Percentiles rank a stretch among this genome's conserved stretches.
Conservation (phyloP, 2,113 vertebrate species). For the Machaerirhynchus nigripectus region DNA sequence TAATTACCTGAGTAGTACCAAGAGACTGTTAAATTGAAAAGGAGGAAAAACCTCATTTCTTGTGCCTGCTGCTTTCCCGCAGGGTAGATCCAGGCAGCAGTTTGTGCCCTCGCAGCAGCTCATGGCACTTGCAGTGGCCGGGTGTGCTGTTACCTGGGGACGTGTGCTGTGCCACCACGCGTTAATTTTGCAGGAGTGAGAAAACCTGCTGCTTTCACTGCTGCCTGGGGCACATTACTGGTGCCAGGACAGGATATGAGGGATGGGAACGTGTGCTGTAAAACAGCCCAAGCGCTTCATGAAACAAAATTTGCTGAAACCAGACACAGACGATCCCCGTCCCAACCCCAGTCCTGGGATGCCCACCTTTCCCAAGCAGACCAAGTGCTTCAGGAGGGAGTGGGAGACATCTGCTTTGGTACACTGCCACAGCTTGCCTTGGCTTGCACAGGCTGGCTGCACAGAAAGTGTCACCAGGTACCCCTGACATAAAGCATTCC, state of each 20-base stretch:
- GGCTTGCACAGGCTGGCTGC: neutral
- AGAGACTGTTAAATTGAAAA: neutral
- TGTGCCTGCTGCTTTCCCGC: neutral
- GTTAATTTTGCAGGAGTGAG: neutral
- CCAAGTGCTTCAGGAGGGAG: neutral
- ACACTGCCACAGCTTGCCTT: neutral
- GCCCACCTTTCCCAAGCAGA: neutral
- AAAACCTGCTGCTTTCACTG: neutral
- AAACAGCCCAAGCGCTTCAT: neutral
- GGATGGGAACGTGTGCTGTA: neutral
- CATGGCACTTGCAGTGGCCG: accelerated
- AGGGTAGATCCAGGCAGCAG: neutral
- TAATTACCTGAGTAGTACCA: conserved; percentile 15
- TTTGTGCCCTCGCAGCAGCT: neutral
- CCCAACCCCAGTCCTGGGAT: neutral
- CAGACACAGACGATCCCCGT: accelerated
- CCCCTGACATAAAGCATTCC: neutral
- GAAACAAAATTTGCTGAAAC: neutral
- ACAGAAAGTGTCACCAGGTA: neutral
- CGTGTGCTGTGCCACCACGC: accelerated
- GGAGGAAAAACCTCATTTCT: neutral
- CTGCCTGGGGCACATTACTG: neutral
- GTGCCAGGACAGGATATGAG: neutral
- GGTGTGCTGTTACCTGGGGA: neutral
- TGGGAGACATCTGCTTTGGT: neutral